Percentiles rank a stretch among this genome's conserved stretches.
These are phyloP conservation scores for Periplaneta americana DNA, from an alignment of 1,140 invertebrate species.

Conservation along the genomic window DNA sequence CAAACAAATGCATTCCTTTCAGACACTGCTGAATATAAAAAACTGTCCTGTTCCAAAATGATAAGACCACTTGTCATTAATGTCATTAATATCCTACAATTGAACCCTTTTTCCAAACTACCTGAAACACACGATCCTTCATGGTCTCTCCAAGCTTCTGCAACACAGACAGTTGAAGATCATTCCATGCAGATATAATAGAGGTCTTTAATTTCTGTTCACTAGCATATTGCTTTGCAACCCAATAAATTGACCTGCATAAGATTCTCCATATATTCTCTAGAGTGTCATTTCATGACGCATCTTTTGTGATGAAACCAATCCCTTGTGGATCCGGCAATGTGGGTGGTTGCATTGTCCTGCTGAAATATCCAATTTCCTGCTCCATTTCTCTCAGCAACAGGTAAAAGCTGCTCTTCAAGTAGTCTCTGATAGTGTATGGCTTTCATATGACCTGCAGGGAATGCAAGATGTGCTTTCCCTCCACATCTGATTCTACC, in stretches of 20 bases:
- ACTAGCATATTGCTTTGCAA: too few species aligned
- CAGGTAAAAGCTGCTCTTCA: not conserved
- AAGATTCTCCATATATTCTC: not conserved
- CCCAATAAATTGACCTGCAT: too few species aligned
- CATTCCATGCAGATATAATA: not conserved
- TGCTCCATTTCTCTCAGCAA: not conserved
- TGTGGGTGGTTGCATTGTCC: not conserved
- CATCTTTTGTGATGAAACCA: slow-evolving; percentile 9
- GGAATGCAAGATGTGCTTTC: too few species aligned
- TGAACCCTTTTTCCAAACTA: too few species aligned
- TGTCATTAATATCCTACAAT: too few species aligned
- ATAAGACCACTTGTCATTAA: too few species aligned
- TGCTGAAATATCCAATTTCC: too few species aligned
- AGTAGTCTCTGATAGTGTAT: not conserved
- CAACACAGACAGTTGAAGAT: not conserved
- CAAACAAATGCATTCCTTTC: too few species aligned
- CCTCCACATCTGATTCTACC: too few species aligned
- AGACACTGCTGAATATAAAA: too few species aligned
- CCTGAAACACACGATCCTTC: too few species aligned
- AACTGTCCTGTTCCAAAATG: too few species aligned
- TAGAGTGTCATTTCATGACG: not conserved
- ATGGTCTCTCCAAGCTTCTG: not conserved
- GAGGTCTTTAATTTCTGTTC: not conserved
- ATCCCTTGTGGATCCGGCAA: slow-evolving; percentile 32
- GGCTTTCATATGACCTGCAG: not conserved